Evolutionary conservation across 2,113 vertebrate species (phyloP).

Genomic region (Mixornis gularis): DNA sequence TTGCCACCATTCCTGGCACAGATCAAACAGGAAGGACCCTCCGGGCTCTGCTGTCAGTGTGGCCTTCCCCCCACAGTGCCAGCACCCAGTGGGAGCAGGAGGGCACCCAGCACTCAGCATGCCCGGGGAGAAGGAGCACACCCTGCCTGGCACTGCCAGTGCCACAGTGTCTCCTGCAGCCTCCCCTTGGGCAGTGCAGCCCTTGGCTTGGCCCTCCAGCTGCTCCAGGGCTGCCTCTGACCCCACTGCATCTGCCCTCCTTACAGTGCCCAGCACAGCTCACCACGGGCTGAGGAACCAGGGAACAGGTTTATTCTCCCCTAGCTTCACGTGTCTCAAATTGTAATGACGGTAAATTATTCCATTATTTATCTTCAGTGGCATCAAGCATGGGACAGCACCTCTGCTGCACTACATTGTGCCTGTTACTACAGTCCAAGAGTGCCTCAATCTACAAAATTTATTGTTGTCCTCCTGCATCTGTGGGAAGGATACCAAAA

Average conservation of each 20-base stretch:
- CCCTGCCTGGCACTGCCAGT: accelerated
- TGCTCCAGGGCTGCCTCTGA: neutral
- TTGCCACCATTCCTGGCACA: too few relatives aligned
- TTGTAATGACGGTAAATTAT: neutral
- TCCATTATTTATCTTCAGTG: neutral
- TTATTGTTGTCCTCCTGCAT: neutral
- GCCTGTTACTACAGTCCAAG: accelerated
- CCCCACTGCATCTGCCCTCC: neutral
- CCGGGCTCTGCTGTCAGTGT: neutral
- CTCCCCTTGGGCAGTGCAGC: accelerated
- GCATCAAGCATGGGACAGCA: neutral
- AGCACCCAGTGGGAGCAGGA: neutral
- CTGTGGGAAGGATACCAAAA: neutral
- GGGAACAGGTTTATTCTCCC: neutral
- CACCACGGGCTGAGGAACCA: neutral
- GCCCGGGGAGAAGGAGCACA: neutral
- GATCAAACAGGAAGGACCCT: too few relatives aligned
- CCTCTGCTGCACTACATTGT: neutral
- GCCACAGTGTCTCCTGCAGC: neutral
- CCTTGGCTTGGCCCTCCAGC: accelerated
- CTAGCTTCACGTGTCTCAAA: neutral
- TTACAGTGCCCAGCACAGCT: neutral
- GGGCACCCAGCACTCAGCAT: neutral
- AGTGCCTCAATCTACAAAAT: neutral
- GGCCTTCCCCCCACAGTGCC: neutral